A percentile compares a stretch with the other conserved stretches of the same genome.
phyloP scores from a whole-genome alignment of 2,888 invertebrate species.

The Conchocele bisecta region DNA sequence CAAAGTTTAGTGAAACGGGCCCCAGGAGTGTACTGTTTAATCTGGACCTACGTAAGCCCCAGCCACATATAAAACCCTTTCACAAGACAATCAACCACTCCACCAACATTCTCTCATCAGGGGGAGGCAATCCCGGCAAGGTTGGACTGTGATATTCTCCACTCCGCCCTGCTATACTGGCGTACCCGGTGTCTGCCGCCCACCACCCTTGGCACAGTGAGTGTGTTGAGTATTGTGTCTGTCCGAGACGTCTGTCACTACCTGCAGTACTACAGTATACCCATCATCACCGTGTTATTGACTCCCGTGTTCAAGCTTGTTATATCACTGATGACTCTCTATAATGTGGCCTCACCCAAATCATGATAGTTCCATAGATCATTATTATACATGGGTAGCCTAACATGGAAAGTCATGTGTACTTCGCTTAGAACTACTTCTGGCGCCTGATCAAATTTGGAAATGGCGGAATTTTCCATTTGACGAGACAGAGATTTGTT shows the following conservation, averaged over 20 bases:
- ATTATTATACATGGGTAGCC: too few relatives aligned
- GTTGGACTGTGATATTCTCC: slow-evolving; percentile 63
- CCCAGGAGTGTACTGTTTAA: too few relatives aligned
- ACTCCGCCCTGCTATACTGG: slow-evolving; percentile 75
- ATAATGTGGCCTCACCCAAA: slow-evolving; percentile 36
- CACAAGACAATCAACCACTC: background rate
- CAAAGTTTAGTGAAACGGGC: too few relatives aligned
- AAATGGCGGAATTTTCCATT: too few relatives aligned
- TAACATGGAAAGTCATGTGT: too few relatives aligned
- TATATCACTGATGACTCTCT: slow-evolving; percentile 69
- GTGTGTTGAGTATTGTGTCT: slow-evolving; percentile 72
- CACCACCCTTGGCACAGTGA: slow-evolving; percentile 69
- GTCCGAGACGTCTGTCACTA: slow-evolving; percentile 77
- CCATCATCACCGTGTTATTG: slow-evolving; percentile 75
- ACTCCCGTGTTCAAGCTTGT: slow-evolving; percentile 76
- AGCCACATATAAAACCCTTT: background rate
- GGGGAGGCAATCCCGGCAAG: slow-evolving; percentile 67
- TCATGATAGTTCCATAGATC: background rate
- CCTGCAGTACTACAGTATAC: slow-evolving; percentile 79
- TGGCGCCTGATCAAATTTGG: too few relatives aligned
- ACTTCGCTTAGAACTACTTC: too few relatives aligned
- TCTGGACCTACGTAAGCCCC: too few relatives aligned
- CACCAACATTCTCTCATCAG: slow-evolving; percentile 57
- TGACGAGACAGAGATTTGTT: too few relatives aligned
- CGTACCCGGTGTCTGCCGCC: slow-evolving; percentile 73